Evolutionary conservation across 1,140 invertebrate species (phyloP), one percentile per base, ranked within the genome.

Genomic region (Laupala kohalensis): DNA sequence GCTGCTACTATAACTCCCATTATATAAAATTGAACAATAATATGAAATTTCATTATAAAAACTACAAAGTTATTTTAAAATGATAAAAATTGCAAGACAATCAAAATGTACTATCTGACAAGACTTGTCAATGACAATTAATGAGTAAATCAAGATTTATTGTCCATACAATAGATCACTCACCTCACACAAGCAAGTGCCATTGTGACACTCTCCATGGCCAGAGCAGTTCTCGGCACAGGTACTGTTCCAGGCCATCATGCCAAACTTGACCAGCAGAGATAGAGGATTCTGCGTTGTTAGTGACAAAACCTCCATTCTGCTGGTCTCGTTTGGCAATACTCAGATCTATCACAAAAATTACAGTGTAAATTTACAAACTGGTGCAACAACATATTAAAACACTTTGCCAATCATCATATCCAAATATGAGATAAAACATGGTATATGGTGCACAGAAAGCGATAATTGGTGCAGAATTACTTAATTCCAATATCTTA

Each of bases 181-280:
- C 78, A 95, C 94, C 84, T 95, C 92, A 80, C 94, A 96, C 72
- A 94, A 84, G 78, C 94, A 96, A 37, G 92, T 93, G 64, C 93
- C 93, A 80, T 95, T 93, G 74, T 92, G 86, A 80, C 94, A 96
- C 81, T 94, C 92, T 12, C 94, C 94, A 73, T 92, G 89, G n/a
- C 93, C 92, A 73, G 90, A 93, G 82, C 92, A 95, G 80, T 90
- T 89, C 69, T 82, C 82, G 67, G 81, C 81, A 75, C 84, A 85
- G 64, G 71, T 75, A 72, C 80, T 82, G 74, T 81, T 79, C 80
- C 81, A 82, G 69, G 79, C 78, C 81, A 83, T 83, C 75, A 82
- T 79, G n/a, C 82, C 79, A 75, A 81, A 81, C 75, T 81, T 80
- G 62, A 81, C 74, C 25, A 83, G 76, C 74, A 83, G 74, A 69